These are phyloP conservation scores for Megalonaias nervosa DNA, from an alignment of 1,140 invertebrate species.

Conservation along the genomic window DNA sequence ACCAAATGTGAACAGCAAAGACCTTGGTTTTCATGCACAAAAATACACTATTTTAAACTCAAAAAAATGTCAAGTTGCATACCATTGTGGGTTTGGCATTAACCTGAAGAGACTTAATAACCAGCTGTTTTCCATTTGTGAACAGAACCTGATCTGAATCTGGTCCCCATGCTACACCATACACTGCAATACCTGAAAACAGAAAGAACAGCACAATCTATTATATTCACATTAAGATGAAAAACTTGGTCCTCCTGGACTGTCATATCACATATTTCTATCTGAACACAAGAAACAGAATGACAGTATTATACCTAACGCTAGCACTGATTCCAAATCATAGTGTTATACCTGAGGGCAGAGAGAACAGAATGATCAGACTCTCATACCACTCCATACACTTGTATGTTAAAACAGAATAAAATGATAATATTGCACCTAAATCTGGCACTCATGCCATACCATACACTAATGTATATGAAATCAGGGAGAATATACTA, in stretches of 20 bases:
- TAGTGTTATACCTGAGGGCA: slow-evolving; percentile 79
- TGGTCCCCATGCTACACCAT: slow-evolving; percentile 90
- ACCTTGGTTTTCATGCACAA: too few species aligned
- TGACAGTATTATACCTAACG: neutral
- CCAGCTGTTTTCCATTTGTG: slow-evolving; percentile 85
- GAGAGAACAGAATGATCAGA: neutral
- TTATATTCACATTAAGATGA: neutral
- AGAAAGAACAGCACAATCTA: neutral
- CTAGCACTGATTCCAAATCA: slow-evolving; percentile 62
- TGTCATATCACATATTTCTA: too few species aligned
- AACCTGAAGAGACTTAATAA: slow-evolving; percentile 92
- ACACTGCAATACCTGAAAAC: slow-evolving; percentile 79
- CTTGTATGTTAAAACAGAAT: too few species aligned
- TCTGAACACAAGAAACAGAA: too few species aligned
- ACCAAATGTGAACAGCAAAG: too few species aligned
- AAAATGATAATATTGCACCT: neutral
- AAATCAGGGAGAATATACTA: too few species aligned
- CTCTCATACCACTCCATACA: too few species aligned
- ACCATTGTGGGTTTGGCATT: slow-evolving; percentile 90
- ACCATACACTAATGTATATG: too few species aligned
- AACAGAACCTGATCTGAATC: slow-evolving; percentile 89
- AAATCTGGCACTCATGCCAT: neutral
- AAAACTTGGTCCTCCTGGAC: neutral
- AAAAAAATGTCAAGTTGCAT: slow-evolving; percentile 33
- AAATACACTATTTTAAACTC: too few species aligned